These are phyloP conservation scores for Tipula vernalis DNA, from an alignment of 2,888 invertebrate species.

Conservation along the genomic window DNA sequence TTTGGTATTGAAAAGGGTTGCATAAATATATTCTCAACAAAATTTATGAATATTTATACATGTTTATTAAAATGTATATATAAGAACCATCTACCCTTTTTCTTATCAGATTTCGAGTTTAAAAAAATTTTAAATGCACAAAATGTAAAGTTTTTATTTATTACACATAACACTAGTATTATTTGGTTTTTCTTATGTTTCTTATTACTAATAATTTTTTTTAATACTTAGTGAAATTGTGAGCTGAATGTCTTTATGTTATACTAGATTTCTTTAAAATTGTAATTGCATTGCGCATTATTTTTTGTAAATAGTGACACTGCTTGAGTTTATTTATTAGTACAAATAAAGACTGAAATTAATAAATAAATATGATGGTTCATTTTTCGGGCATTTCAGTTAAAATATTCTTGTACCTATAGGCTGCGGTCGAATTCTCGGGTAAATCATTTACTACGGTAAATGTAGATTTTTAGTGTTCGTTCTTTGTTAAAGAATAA, in stretches of 20 bases:
- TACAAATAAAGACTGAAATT: not conserved
- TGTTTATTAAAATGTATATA: not conserved
- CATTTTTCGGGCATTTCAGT: not conserved
- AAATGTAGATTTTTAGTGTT: too few species aligned
- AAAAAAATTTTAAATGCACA: not conserved
- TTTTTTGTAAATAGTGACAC: not conserved
- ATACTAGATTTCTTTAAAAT: not conserved
- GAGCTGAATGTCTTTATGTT: not conserved
- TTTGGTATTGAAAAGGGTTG: not conserved
- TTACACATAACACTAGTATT: not conserved
- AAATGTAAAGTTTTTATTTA: not conserved
- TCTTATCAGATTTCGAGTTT: not conserved
- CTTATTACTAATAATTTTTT: not conserved
- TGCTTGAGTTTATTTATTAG: not conserved
- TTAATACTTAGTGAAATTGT: not conserved
- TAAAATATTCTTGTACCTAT: not conserved
- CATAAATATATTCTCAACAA: not conserved
- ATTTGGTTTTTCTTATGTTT: not conserved
- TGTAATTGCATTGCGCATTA: not conserved
- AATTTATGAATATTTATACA: not conserved
- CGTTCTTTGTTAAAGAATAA: too few species aligned
- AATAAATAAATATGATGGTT: too few species aligned
- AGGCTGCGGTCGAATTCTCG: too few species aligned
- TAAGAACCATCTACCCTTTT: not conserved
- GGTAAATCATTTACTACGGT: too few species aligned